A percentile compares a stretch with the other conserved stretches of the same genome.
Evolutionary conservation across 2,888 invertebrate genomes (phyloP).

Genomic region (Diploptera punctata): DNA sequence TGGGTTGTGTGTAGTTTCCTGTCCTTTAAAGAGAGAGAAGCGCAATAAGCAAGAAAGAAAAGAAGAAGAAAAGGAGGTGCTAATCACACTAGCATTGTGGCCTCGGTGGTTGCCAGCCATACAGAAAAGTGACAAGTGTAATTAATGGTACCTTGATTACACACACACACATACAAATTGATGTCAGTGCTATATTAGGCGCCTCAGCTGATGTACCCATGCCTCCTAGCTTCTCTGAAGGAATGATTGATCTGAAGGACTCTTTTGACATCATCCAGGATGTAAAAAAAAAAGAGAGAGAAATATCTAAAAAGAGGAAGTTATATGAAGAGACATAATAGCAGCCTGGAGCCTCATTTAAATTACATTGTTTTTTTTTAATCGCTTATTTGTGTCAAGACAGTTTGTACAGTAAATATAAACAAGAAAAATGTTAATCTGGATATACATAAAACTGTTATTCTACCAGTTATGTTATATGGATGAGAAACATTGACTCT

Average conservation of each 20-base stretch:
- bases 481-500: too few species aligned
- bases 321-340: not conserved
- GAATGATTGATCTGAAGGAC: constrained; percentile 33
- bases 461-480: too few species aligned
- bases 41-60: constrained; percentile 3
- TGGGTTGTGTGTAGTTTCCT: constrained; percentile 18
- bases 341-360: not conserved
- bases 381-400: too few species aligned
- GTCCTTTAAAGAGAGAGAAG: not conserved
- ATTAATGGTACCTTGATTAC: constrained; percentile 45
- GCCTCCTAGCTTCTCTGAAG: constrained; percentile 11
- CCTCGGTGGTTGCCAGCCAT: constrained; percentile 26
- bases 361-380: too few species aligned
- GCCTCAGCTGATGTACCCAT: constrained; percentile 21
- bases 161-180: constrained; percentile 36
- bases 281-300: not conserved
- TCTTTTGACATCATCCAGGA: not conserved
- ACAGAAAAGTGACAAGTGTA: constrained; percentile 43
- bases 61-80: constrained; percentile 25
- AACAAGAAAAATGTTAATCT: too few species aligned
- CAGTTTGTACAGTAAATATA: too few species aligned
- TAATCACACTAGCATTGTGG: constrained; percentile 28
- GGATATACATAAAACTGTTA: too few species aligned
- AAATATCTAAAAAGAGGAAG: not conserved
- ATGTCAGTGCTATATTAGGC: constrained; percentile 42